Evolutionary conservation across 2,113 vertebrate species (phyloP).

Genomic region (Eudorcas thomsonii): DNA sequence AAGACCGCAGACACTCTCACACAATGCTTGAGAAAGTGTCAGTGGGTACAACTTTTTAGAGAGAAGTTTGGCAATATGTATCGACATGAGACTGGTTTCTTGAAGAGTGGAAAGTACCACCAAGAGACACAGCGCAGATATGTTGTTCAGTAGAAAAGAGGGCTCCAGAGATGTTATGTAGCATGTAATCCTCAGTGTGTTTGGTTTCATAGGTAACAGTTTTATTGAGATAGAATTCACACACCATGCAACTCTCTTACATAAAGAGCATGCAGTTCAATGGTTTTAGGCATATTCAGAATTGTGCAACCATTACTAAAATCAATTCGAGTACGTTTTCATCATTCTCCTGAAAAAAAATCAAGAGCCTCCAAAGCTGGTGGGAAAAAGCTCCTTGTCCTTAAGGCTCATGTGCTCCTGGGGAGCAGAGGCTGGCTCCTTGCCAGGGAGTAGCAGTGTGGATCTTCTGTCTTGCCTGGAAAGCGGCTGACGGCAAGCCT

Average conservation of each 20-base stretch:
- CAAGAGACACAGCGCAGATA: not conserved
- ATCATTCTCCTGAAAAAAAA: not conserved
- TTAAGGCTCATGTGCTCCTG: not conserved
- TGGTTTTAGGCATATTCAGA: not conserved
- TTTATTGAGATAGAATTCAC: not conserved
- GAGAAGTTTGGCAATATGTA: not conserved
- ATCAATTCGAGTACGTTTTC: not conserved
- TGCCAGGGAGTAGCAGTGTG: not conserved
- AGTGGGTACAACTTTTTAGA: not conserved
- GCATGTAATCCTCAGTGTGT: not conserved
- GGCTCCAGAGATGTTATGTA: not conserved
- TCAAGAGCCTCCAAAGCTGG: not conserved
- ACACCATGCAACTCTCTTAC: not conserved
- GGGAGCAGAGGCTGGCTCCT: not conserved
- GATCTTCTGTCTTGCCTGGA: not conserved
- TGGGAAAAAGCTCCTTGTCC: not conserved
- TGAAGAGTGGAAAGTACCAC: not conserved
- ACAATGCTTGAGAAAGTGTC: not conserved
- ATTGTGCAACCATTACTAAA: not conserved
- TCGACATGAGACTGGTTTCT: not conserved
- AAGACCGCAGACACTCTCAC: too few species aligned
- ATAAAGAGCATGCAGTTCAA: not conserved
- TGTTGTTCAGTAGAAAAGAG: not conserved
- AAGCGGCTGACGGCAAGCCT: not conserved
- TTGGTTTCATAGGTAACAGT: not conserved